Conservation (phyloP, 30 jellyfish, hydroid and myxozoan species). For the Aurelia sp. region DNA sequence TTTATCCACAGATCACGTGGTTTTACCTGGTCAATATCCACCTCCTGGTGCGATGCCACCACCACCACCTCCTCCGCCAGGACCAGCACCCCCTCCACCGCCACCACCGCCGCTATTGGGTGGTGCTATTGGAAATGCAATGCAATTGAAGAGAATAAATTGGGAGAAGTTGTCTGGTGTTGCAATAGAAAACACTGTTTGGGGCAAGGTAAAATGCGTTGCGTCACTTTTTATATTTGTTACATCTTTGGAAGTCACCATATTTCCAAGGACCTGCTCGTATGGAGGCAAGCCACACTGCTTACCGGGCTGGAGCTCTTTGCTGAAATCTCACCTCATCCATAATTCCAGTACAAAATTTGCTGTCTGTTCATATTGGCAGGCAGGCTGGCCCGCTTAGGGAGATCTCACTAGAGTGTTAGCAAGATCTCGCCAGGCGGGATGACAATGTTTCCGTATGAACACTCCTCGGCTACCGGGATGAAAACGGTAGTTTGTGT, state of each 20-base stretch:
- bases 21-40: conserved; percentile 51
- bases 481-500: too few relatives aligned
- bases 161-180: conserved; percentile 86
- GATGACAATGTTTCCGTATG: too few relatives aligned
- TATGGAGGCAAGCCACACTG: too few relatives aligned
- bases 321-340: too few relatives aligned
- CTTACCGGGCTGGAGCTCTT: too few relatives aligned
- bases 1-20: conserved; percentile 39
- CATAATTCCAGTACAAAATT: too few relatives aligned
- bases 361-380: too few relatives aligned
- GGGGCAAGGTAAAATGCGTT: conserved; percentile 80
- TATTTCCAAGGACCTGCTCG: too few relatives aligned
- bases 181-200: conserved; percentile 79
- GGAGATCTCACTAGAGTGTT: too few relatives aligned
- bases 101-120: conserved; percentile 83
- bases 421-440: too few relatives aligned
- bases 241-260: background rate
- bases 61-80: conserved; percentile 85
- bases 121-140: conserved; percentile 17
- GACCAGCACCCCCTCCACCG: conserved; percentile 83
- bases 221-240: background rate
- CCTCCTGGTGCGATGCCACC: conserved; percentile 21
- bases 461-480: too few relatives aligned
- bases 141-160: conserved; percentile 86
- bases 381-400: too few relatives aligned